Base-by-base conservation (phyloP, 1,140 invertebrate species). In the Drosophila orosa region DNA sequence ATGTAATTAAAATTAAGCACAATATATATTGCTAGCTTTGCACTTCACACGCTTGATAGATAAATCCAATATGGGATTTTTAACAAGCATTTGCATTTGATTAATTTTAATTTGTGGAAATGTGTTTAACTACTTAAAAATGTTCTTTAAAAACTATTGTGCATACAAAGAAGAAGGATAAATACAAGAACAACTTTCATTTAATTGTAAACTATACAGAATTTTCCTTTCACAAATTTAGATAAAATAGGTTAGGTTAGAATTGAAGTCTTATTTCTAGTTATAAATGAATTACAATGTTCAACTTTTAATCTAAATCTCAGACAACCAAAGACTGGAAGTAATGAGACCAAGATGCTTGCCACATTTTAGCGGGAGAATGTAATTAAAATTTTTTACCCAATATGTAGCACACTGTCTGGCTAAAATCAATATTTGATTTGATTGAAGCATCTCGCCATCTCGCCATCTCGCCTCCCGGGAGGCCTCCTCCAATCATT, bases 381-480 rank as follows among this genome's bases (percentile, higher is more conserved):
- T 47, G 60, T 66, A 66, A 66, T 66, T 66, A 66, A 65, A 65
- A 65, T 66, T 66, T n/a, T 22, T 27, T n/a, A n/a, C 40, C 12
- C 27, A 65, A 47, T 47, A 35, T 39, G 13, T 66, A 15, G 48
- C 59, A 69, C 40, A 35, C 29, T 55, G 50, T 25, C 58, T 25
- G 29, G 27, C 37, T 68, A 52, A 68, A 71, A 35, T 71, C 50
- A 71, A 71, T 71, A 71, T 76, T 47, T 55, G 66, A 47, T 65
- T 73, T 48, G 22, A 54, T 75, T 60, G 33, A 44, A 33, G 50
- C 50, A 40, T 29, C 22, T 35, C 48, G 19, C 45, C 45, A 12
- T 48, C 45, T 27, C 37, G 0, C 37, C 6, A 3, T 2, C 13
- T 33, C 33, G 31, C 3, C 45, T 35, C 54, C 24, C 12, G 27